Evolutionary conservation across 1,140 invertebrate genomes (phyloP).

Genomic region (Platyscapa corneri): DNA sequence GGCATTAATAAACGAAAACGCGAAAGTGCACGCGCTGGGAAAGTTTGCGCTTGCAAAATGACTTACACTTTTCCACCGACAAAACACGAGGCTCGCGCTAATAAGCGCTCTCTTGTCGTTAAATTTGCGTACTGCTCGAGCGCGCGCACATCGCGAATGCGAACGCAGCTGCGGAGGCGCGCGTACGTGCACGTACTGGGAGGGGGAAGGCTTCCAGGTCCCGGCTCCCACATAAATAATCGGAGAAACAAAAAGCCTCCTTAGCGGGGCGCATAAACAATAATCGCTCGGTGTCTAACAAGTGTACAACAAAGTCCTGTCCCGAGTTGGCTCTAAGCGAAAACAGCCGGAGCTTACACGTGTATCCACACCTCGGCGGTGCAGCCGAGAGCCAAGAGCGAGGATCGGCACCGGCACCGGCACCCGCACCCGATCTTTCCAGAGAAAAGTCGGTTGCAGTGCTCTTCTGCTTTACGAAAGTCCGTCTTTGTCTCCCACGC

Average conservation of each 20-base stretch:
- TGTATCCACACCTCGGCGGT: neutral
- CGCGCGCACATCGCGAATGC: neutral
- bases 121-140: constrained; percentile 15
- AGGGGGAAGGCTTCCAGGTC: neutral
- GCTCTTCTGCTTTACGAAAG: constrained; percentile 4
- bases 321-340: neutral
- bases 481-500: constrained; percentile 40
- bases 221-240: constrained; percentile 3
- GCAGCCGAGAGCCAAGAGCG: neutral
- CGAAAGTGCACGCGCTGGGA: neutral
- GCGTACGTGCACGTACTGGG: neutral
- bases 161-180: neutral
- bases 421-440: no score
- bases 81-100: constrained; percentile 19
- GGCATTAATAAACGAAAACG: no score
- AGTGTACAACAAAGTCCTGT: constrained; percentile 33
- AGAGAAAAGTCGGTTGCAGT: neutral
- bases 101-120: constrained; percentile 31
- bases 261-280: constrained; percentile 30
- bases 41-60: neutral
- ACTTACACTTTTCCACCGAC: neutral
- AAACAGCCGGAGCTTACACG: neutral
- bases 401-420: no score
- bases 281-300: constrained; percentile 29
- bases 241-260: neutral